Evolutionary conservation across 2,113 vertebrate genomes (phyloP).

Genomic region (Psephotus haematonotus): DNA sequence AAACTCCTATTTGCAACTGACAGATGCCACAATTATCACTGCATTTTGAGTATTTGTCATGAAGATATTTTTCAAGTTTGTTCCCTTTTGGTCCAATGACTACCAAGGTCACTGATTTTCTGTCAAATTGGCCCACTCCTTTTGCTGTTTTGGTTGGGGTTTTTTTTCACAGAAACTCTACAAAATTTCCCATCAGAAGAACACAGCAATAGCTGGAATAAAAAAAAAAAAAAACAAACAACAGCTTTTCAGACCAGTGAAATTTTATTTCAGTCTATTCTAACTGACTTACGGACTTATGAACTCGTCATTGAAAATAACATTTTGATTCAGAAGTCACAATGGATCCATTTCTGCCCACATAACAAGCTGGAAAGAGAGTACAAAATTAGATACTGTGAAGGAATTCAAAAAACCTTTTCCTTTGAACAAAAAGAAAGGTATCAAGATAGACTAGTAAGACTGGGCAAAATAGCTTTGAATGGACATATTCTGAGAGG

Average conservation of each 20-base stretch:
- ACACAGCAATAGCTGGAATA: not conserved
- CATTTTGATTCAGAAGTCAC: not conserved
- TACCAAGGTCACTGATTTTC: not conserved
- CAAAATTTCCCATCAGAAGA: not conserved
- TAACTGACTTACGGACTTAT: not conserved
- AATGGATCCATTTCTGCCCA: not conserved
- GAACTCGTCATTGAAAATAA: not conserved
- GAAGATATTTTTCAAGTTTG: not conserved
- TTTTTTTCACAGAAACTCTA: not conserved
- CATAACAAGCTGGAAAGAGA: not conserved
- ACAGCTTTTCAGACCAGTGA: not conserved
- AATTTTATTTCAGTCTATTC: slow-evolving; percentile 1
- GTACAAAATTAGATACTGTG: not conserved
- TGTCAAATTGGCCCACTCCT: not conserved
- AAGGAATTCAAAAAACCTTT: not conserved
- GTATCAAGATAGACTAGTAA: not conserved
- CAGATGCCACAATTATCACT: not conserved
- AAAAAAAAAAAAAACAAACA: not conserved
- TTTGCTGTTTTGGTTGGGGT: not conserved
- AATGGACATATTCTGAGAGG: not conserved
- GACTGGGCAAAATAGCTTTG: not conserved
- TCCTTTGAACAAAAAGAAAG: not conserved
- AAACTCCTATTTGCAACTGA: not conserved
- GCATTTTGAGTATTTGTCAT: not conserved
- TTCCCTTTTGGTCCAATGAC: not conserved